These are phyloP conservation scores for Scaptomyza pallida DNA, from an alignment of 1,140 invertebrate genomes.

Conservation along the genomic window DNA sequence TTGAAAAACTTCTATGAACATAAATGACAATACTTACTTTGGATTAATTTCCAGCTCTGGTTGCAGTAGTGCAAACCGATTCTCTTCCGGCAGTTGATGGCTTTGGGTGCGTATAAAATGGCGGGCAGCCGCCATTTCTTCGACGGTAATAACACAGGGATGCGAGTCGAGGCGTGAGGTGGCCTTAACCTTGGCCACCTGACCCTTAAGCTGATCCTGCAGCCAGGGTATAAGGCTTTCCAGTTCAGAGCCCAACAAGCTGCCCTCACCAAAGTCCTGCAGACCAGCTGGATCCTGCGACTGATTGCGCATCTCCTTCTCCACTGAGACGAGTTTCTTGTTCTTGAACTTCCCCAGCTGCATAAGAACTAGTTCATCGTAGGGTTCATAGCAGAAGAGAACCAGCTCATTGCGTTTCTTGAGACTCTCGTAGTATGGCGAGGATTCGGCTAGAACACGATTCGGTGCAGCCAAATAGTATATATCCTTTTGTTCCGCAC, in stretches of 20 bases:
- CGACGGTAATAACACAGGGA: slow-evolving; percentile 96
- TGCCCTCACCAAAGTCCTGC: slow-evolving; percentile 86
- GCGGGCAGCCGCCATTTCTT: slow-evolving; percentile 97
- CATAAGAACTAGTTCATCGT: slow-evolving; percentile 97
- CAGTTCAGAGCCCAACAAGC: slow-evolving; percentile 89
- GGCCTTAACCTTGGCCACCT: slow-evolving; percentile 91
- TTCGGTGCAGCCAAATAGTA: slow-evolving; percentile 97
- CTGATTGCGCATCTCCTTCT: slow-evolving; percentile 95
- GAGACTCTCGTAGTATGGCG: slow-evolving; percentile 97
- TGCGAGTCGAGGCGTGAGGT: slow-evolving; percentile 94
- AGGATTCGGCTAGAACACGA: slow-evolving; percentile 94
- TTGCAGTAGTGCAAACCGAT: slow-evolving; percentile 93
- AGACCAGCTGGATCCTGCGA: slow-evolving; percentile 85
- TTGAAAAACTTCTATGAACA: too few species aligned
- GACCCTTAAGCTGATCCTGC: slow-evolving; percentile 89
- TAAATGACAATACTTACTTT: slow-evolving; percentile 88
- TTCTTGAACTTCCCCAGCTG: slow-evolving; percentile 93
- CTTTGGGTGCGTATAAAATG: slow-evolving; percentile 97
- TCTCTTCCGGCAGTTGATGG: slow-evolving; percentile 92
- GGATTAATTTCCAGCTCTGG: slow-evolving; percentile 97
- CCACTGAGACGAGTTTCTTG: slow-evolving; percentile 93
- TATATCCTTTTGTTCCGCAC: slow-evolving; percentile 92
- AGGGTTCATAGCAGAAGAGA: slow-evolving; percentile 97
- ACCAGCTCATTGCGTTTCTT: slow-evolving; percentile 95
- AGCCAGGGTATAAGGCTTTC: slow-evolving; percentile 92